These are phyloP conservation scores for Thymelicus acteon DNA, from an alignment of 2,888 invertebrate genomes.

Conservation along the genomic window DNA sequence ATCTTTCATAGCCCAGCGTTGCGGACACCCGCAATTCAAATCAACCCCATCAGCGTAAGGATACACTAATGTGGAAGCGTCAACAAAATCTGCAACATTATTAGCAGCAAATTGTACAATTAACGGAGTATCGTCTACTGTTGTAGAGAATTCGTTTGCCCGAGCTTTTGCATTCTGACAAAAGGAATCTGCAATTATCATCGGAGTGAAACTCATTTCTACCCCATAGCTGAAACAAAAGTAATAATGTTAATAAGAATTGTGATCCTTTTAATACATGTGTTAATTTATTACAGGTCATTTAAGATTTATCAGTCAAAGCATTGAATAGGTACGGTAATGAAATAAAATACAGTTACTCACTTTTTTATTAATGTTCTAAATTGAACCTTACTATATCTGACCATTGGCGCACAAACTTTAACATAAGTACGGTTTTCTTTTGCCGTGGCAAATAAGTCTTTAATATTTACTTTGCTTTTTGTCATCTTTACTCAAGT, in stretches of 20 bases:
- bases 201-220: conserved; percentile 96
- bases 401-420: conserved; percentile 98
- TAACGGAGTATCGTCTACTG: conserved; percentile 91
- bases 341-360: conserved; percentile 45
- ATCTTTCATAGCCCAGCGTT: conserved; percentile 96
- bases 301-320: too few species aligned
- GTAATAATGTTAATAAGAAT: background rate
- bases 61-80: conserved; percentile 93
- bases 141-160: conserved; percentile 91
- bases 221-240: conserved; percentile 88
- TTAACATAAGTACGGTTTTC: conserved; percentile 85
- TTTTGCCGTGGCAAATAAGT: conserved; percentile 86
- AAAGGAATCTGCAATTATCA: conserved; percentile 98
- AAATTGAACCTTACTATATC: conserved; percentile 89
- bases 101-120: conserved; percentile 98
- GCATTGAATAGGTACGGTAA: too few species aligned
- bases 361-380: conserved; percentile 76
- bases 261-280: background rate
- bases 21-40: conserved; percentile 99
- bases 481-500: conserved; percentile 47
- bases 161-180: conserved; percentile 95
- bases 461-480: conserved; percentile 77
- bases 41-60: conserved; percentile 96
- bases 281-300: too few species aligned
- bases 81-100: conserved; percentile 91